phyloP scores from a whole-genome alignment of 2,888 invertebrate species.

The Macrosoma leucophasiata region DNA sequence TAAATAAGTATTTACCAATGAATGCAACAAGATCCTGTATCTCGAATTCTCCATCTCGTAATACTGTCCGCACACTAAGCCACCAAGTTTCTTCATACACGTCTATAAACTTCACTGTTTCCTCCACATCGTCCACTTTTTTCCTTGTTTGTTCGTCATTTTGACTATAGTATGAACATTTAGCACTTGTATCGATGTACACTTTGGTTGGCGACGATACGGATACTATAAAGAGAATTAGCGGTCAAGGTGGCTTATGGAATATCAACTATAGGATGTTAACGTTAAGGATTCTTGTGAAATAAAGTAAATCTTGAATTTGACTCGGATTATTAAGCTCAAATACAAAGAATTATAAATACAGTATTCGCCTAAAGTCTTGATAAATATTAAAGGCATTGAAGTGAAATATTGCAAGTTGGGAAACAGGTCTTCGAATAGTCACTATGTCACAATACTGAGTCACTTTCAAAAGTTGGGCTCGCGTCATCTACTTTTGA shows the following conservation, averaged over 20 bases:
- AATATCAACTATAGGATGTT: conserved; percentile 1
- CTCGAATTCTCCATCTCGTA: conserved; percentile 62
- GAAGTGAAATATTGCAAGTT: neutral
- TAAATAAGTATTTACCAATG: too few species aligned
- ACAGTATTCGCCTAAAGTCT: too few species aligned
- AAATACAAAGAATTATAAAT: too few species aligned
- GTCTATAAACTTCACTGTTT: conserved; percentile 47
- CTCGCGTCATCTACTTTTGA: conserved; percentile 26
- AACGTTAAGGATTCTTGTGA: conserved; percentile 6
- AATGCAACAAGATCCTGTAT: conserved; percentile 70
- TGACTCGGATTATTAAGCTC: too few species aligned
- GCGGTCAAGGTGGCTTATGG: conserved; percentile 36
- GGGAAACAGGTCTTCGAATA: conserved; percentile 9
- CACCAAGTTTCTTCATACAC: conserved; percentile 53
- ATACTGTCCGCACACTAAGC: conserved; percentile 58
- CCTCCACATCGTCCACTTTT: conserved; percentile 29
- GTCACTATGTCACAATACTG: conserved; percentile 23
- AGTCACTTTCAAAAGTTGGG: conserved; percentile 25
- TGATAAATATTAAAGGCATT: too few species aligned
- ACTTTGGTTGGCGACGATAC: conserved; percentile 75
- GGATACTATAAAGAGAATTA: conserved; percentile 57
- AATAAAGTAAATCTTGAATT: neutral
- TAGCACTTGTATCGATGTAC: conserved; percentile 63
- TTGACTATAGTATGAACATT: conserved; percentile 60
- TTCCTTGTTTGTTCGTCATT: conserved; percentile 53